Base-by-base conservation (phyloP, 2,113 vertebrate species). In the Cyprinodon variegatus region DNA sequence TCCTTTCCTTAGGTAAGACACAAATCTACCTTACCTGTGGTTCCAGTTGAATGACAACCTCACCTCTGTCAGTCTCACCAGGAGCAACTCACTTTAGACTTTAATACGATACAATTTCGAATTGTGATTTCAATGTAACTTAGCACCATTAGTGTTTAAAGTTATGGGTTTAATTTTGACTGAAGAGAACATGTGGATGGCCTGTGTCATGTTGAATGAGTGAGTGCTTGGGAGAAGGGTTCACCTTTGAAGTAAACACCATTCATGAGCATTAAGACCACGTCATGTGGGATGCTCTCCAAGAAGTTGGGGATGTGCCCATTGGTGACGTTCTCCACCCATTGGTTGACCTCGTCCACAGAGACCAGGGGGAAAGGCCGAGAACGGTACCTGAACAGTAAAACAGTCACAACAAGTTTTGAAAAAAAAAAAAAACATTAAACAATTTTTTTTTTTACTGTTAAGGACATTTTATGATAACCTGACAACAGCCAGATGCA, bases 231-330 rank as follows among this genome's bases (percentile, higher is more conserved):
- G 38, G 11, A 3, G 14, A 22, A 12, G 29, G 59, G 9, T 87
- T 87, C 87, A 96, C 97, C 96, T 53, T 95, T 97, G 78, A 98
- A 97, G 68, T 97, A 93, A 74, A 99, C 89, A 4, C 95, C 96
- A 0, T 95, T 98, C 70, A 98, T 94, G 69, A 99, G 91, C 85
- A 99, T 94, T 67, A 99, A 82, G 76, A 95, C 92, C 0, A 94
- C 86, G 39, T 91, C 80, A 1, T 71, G 89, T 0, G 96, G 95
- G 80, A 98, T 91, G 60, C 94, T 92, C 0, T 94, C 92, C 12
- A 98, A 92, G 87, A 98, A 96, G 78, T 95, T 87, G 48, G 94
- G 83, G 20, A 98, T 96, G 77, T 96, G 94, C 15, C 96, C 96
- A 0, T 91, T 86, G 0, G 97, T 99, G 61, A 86, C 93, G 36